Evolutionary conservation across 2,888 invertebrate species (phyloP).

Genomic region (Macaria notata): DNA sequence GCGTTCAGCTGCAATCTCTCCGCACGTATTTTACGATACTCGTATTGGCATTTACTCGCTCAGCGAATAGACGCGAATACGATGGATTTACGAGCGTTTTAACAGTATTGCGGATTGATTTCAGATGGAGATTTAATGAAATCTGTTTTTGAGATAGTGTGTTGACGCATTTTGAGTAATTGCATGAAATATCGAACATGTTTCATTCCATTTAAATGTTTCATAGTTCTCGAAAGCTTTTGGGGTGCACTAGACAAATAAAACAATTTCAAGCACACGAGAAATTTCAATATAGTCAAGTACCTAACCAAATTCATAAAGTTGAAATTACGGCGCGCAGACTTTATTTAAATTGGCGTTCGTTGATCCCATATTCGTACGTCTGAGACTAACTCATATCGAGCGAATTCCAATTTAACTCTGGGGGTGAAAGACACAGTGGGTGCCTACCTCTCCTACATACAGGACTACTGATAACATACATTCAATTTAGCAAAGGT

Average conservation of each 20-base stretch:
- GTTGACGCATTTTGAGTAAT: not conserved
- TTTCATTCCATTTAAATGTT: too few relatives aligned
- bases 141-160: conserved; percentile 1
- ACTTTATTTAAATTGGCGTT: conserved; percentile 30
- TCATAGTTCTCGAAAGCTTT: too few relatives aligned
- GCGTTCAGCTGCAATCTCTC: conserved; percentile 47
- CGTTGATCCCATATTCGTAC: conserved; percentile 24
- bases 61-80: not conserved
- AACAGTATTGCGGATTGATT: conserved; percentile 7
- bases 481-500: too few relatives aligned
- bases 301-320: conserved; percentile 11
- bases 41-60: conserved; percentile 35
- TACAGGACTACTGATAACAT: not conserved
- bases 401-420: conserved; percentile 38
- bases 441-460: conserved; percentile 7
- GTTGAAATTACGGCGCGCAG: conserved; percentile 16
- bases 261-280: too few relatives aligned
- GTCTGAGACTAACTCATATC: conserved; percentile 34
- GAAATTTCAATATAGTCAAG: not conserved
- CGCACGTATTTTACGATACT: conserved; percentile 41
- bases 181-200: not conserved
- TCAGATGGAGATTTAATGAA: conserved; percentile 5
- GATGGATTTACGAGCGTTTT: conserved; percentile 11
- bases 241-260: too few relatives aligned
- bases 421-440: conserved; percentile 30